Conservation (phyloP, 2,888 invertebrate species). For the Ochropleura leucogaster region DNA sequence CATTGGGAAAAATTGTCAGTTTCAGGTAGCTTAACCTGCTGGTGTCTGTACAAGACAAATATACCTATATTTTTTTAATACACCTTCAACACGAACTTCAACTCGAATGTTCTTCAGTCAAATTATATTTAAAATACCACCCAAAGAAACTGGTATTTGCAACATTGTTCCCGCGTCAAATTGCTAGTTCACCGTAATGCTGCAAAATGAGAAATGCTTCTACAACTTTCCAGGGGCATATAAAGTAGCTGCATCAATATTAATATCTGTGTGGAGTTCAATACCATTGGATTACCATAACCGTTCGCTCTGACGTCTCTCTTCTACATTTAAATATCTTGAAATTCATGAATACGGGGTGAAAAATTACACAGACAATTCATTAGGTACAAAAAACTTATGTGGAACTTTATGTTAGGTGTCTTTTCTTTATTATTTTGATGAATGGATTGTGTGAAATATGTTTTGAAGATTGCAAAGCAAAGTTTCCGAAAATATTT, state of each 20-base stretch:
- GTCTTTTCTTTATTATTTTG: background rate
- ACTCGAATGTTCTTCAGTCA: background rate
- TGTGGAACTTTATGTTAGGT: background rate
- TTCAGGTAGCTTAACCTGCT: too few species aligned
- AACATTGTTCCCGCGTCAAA: slow-evolving; percentile 29
- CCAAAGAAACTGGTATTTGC: background rate
- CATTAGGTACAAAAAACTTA: slow-evolving; percentile 38
- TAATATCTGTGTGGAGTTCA: slow-evolving; percentile 68
- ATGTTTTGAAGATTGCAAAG: background rate
- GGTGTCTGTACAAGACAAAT: too few species aligned
- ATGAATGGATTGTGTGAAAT: background rate
- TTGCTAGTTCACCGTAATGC: slow-evolving; percentile 28
- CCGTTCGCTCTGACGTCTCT: slow-evolving; percentile 76
- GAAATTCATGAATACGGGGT: slow-evolving; percentile 70
- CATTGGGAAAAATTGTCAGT: too few species aligned
- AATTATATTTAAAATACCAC: background rate
- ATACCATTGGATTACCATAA: slow-evolving; percentile 75
- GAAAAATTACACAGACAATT: slow-evolving; percentile 49
- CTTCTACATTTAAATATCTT: slow-evolving; percentile 75
- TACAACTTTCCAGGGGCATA: slow-evolving; percentile 38
- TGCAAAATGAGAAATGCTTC: slow-evolving; percentile 50
- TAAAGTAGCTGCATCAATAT: slow-evolving; percentile 56
- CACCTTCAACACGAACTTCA: background rate
- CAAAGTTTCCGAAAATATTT: background rate
- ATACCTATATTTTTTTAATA: background rate